phyloP scores from a whole-genome alignment of 1,140 invertebrate species.

The Pseudomyrmex concolor region DNA sequence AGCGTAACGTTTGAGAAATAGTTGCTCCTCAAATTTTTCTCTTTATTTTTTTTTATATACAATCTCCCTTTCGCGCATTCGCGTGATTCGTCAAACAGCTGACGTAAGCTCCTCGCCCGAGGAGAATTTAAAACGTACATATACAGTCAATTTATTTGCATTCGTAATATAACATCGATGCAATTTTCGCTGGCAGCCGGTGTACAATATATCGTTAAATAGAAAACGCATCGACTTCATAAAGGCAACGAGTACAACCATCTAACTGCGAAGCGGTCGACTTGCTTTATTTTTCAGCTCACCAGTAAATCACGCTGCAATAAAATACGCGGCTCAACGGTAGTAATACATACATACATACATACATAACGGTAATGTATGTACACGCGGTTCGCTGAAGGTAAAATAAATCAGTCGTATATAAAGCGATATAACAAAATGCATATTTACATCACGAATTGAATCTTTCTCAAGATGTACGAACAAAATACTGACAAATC shows the following conservation, averaged over 20 bases:
- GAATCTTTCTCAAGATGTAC: neutral
- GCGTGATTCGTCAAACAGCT: neutral
- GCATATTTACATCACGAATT: neutral
- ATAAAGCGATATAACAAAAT: neutral
- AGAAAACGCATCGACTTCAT: constrained; percentile 1
- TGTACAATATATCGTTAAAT: neutral
- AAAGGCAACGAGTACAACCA: constrained; percentile 2
- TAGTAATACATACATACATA: neutral
- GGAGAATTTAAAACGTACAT: neutral
- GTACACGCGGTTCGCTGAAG: neutral
- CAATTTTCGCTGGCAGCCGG: neutral
- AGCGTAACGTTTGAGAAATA: too few species aligned
- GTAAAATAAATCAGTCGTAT: neutral
- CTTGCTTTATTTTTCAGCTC: constrained; percentile 17
- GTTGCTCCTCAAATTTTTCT: too few species aligned
- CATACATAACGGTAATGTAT: constrained; percentile 1
- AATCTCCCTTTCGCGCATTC: neutral
- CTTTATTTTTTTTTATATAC: too few species aligned
- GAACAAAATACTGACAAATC: too few species aligned
- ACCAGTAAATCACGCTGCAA: constrained; percentile 14
- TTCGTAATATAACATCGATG: neutral
- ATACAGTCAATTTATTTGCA: neutral
- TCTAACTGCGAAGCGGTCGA: neutral
- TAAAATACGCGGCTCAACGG: neutral
- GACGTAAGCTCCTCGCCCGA: neutral